These are phyloP conservation scores for Anhinga anhinga DNA, from an alignment of 2,113 vertebrate genomes.

Conservation along the genomic window DNA sequence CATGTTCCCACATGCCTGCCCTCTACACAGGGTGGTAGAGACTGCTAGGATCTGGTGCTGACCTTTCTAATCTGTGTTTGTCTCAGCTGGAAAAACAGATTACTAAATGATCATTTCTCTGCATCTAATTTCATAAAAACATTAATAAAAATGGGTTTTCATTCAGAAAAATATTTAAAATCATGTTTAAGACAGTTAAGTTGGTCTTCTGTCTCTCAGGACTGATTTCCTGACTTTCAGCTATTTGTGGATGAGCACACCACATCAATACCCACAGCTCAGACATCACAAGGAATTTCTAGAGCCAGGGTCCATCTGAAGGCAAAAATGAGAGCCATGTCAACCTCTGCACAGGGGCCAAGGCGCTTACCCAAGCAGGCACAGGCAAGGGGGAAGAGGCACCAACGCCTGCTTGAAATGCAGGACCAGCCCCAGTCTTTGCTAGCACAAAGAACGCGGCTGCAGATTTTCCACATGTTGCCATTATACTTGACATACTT, in stretches of 20 bases:
- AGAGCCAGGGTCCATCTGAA: background rate
- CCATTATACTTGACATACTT: too few species aligned
- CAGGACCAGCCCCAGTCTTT: background rate
- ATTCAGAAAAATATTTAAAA: background rate
- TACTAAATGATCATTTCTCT: too few species aligned
- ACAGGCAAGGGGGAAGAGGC: too few species aligned
- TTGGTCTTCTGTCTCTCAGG: background rate
- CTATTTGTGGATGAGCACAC: background rate
- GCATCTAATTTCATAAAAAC: background rate
- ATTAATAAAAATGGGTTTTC: background rate
- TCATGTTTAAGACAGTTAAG: background rate
- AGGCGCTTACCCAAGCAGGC: background rate
- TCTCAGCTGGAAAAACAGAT: background rate
- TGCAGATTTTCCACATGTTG: background rate
- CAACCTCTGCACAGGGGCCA: background rate
- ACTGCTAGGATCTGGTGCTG: background rate
- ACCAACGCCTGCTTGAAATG: background rate
- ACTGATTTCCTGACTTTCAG: background rate
- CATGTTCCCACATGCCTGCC: accelerated
- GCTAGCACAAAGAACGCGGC: background rate
- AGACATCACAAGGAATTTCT: background rate
- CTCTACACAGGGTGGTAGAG: background rate
- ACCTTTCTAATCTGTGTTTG: too few species aligned
- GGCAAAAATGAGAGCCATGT: background rate
- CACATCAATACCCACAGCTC: background rate